Conservation (phyloP, 37 sponge, comb jelly and placozoan genomes). For the Oopsacas minuta region DNA sequence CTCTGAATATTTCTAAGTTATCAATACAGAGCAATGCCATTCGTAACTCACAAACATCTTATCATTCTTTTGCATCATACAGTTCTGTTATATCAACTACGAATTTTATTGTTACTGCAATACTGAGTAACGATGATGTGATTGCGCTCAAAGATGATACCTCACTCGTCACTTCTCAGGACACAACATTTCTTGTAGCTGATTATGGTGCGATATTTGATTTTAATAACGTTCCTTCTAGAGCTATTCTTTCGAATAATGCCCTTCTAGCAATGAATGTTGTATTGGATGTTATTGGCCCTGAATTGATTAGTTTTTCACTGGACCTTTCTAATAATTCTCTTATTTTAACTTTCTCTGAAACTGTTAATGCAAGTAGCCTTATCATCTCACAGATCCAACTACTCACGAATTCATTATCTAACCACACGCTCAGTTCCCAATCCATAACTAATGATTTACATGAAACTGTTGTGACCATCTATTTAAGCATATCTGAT, state of each 20-base stretch:
- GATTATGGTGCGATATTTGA: not conserved
- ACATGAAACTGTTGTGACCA: not conserved
- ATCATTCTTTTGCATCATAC: not conserved
- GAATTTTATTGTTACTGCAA: not conserved
- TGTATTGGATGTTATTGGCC: conserved; percentile 27
- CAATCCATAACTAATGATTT: not conserved
- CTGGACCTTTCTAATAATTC: conserved; percentile 24
- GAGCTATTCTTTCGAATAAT: not conserved
- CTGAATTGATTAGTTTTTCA: conserved; percentile 20
- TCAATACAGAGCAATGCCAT: not conserved
- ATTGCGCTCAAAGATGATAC: conserved; percentile 2
- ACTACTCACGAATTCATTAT: not conserved
- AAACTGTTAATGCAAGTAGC: conserved; percentile 29
- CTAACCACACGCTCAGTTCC: not conserved
- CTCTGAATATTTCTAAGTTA: conserved; percentile 17
- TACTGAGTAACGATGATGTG: conserved; percentile 9
- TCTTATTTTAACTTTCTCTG: conserved; percentile 33
- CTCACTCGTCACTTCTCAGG: not conserved
- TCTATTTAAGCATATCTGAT: not conserved
- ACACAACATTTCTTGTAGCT: conserved; percentile 15
- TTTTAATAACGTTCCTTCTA: not conserved
- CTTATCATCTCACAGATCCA: conserved; percentile 21
- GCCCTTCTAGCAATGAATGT: conserved; percentile 21
- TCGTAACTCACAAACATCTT: not conserved
- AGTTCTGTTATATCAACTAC: not conserved